These are phyloP conservation scores for Ceraclea dissimilis DNA, from an alignment of 2,888 invertebrate species.

Conservation along the genomic window DNA sequence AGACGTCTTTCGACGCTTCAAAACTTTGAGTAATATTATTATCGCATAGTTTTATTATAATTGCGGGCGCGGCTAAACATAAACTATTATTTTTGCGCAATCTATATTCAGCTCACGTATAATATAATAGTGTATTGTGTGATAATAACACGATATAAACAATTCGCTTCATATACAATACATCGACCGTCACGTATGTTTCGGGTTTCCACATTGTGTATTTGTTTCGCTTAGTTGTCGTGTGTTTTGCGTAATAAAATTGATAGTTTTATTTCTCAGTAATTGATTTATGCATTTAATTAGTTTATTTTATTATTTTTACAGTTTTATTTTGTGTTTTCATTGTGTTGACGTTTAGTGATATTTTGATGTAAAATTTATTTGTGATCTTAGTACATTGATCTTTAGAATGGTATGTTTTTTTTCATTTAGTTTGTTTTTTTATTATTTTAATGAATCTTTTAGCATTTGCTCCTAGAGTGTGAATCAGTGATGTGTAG, in stretches of 20 bases:
- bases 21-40: no score
- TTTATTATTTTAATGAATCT: no score
- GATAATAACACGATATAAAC: no score
- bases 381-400: constrained; percentile 1
- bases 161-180: background rate
- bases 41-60: no score
- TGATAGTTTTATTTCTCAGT: background rate
- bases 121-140: no score
- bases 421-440: background rate
- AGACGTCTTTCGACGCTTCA: no score
- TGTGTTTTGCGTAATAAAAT: background rate
- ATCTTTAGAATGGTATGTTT: constrained; percentile 2
- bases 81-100: no score
- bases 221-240: background rate
- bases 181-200: background rate
- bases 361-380: background rate
- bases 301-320: background rate
- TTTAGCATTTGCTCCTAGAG: no score
- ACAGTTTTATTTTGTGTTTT: constrained; percentile 2
- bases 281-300: background rate
- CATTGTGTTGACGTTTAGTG: constrained; percentile 29
- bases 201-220: background rate
- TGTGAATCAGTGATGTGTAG: no score
- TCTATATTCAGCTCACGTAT: no score
- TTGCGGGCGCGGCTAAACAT: no score